phyloP scores from a whole-genome alignment of 2,113 vertebrate species.

The Rhipidura dahli region DNA sequence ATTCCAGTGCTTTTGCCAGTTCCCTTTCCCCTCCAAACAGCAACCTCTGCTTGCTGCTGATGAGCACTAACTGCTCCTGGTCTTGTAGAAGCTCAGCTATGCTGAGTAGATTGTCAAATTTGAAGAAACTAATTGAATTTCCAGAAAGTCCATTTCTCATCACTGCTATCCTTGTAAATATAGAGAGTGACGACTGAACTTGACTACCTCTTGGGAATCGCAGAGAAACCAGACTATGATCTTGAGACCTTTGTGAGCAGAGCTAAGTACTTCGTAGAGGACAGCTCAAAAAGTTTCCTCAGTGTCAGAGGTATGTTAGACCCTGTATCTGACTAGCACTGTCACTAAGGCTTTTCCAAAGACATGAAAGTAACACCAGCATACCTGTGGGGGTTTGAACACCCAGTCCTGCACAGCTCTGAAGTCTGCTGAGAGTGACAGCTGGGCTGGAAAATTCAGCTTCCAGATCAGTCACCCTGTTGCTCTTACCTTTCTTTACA shows the following conservation, averaged over 20 bases:
- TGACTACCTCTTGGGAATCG: constrained; percentile 67
- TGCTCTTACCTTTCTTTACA: neutral
- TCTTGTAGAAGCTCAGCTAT: neutral
- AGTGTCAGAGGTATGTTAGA: constrained; percentile 61
- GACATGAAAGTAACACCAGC: neutral
- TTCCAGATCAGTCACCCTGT: neutral
- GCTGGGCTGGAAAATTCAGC: neutral
- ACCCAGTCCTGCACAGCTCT: neutral
- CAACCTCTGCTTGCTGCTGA: neutral
- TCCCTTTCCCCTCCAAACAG: neutral
- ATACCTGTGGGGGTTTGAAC: neutral
- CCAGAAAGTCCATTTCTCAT: neutral
- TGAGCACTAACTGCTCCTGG: neutral
- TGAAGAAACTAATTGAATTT: neutral
- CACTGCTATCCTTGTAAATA: neutral
- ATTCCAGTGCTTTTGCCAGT: neutral
- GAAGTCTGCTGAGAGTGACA: neutral
- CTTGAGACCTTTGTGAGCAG: constrained; percentile 73
- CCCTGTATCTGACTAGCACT: neutral
- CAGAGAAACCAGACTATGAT: constrained; percentile 75
- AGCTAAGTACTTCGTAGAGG: constrained; percentile 58
- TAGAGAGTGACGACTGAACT: constrained; percentile 60
- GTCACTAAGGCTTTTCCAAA: neutral
- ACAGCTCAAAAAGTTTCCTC: constrained; percentile 54
- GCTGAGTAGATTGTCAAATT: neutral